Evolutionary conservation across 2,797 vertebrate genomes (phyloP).

Genomic region (Ibycter americanus): DNA sequence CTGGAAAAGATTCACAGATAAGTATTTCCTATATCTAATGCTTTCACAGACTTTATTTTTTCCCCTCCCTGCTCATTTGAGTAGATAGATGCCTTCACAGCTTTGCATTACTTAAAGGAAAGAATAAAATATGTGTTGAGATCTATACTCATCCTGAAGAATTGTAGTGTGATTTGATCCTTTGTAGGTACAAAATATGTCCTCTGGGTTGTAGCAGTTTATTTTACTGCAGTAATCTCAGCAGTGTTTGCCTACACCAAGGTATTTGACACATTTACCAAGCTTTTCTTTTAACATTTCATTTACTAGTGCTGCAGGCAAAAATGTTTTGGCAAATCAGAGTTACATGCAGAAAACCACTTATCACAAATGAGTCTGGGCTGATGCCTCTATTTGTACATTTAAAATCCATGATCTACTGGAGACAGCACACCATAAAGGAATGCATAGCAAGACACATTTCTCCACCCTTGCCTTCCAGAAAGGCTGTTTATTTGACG

Average conservation of each 20-base stretch:
- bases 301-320: not conserved
- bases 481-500: not conserved
- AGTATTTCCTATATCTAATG: not conserved
- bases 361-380: not conserved
- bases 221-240: slow-evolving; percentile 13
- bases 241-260: slow-evolving; percentile 15
- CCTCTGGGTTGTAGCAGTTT: not conserved
- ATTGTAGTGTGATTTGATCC: not conserved
- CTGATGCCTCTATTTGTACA: not conserved
- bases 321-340: not conserved
- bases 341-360: not conserved
- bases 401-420: not conserved
- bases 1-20: not conserved
- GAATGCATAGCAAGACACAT: rapidly evolving
- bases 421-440: not conserved
- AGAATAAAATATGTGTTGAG: not conserved
- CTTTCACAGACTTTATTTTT: not conserved
- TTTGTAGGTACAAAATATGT: not conserved
- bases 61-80: not conserved
- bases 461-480: not conserved
- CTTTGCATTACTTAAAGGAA: not conserved
- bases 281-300: not conserved
- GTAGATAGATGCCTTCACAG: not conserved
- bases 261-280: not conserved
- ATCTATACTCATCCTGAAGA: not conserved